These are phyloP conservation scores for Orycteropus afer DNA, from an alignment of 2,113 vertebrate species.

Conservation along the genomic window DNA sequence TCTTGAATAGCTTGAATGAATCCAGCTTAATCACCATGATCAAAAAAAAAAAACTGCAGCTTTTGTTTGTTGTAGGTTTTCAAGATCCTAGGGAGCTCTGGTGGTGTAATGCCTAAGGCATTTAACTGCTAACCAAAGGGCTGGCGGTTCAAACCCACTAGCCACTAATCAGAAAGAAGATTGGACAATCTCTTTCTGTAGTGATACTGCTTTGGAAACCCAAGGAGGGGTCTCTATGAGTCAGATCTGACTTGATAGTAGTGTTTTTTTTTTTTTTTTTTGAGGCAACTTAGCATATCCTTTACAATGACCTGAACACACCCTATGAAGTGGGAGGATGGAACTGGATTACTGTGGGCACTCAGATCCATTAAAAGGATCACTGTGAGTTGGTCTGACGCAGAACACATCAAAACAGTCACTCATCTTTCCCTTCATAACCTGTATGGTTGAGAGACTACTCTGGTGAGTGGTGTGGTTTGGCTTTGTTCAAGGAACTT, in stretches of 20 bases:
- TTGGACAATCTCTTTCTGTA: too few relatives aligned
- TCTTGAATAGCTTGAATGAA: neutral
- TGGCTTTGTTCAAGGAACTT: neutral
- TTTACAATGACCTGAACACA: neutral
- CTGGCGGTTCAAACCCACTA: too few relatives aligned
- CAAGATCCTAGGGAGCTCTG: neutral
- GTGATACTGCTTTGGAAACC: too few relatives aligned
- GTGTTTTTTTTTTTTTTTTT: too few relatives aligned
- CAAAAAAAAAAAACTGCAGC: accelerated
- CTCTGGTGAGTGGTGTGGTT: neutral
- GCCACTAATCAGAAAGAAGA: too few relatives aligned
- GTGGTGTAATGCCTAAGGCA: too few relatives aligned
- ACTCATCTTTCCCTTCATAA: accelerated
- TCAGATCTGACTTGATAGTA: too few relatives aligned
- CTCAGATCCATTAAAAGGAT: neutral
- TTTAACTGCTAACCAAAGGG: too few relatives aligned
- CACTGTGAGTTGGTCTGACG: neutral
- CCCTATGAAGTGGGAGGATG: neutral
- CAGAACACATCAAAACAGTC: neutral
- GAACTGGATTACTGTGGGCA: neutral
- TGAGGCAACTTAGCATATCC: neutral
- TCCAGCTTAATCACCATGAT: neutral
- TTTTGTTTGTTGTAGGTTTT: neutral
- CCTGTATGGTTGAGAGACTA: neutral
- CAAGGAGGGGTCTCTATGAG: too few relatives aligned